Percentiles rank a stretch among this genome's conserved stretches.
Evolutionary conservation across 2,113 vertebrate genomes (phyloP).

Genomic region (Phylloscopus trochilus): DNA sequence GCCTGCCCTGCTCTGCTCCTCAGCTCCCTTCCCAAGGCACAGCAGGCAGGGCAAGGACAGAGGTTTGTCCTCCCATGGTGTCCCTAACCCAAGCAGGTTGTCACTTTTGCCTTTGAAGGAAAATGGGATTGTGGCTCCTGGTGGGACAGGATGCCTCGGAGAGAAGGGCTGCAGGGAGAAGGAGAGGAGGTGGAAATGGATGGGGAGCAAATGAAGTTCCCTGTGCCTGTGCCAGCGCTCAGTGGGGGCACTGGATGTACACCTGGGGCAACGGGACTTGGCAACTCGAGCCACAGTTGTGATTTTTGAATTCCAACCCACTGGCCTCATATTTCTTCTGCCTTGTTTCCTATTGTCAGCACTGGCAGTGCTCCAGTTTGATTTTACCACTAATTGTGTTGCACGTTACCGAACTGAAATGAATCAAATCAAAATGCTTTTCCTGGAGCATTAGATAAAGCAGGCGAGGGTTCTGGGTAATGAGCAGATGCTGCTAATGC

Average conservation of each 20-base stretch:
- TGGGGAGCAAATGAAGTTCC: slow-evolving; percentile 16
- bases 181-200: not conserved
- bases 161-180: not conserved
- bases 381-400: slow-evolving; percentile 83
- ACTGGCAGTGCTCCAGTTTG: slow-evolving; percentile 77
- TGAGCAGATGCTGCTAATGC: slow-evolving; percentile 88
- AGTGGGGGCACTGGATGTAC: slow-evolving; percentile 34
- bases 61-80: not conserved
- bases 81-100: not conserved
- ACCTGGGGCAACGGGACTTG: slow-evolving; percentile 71
- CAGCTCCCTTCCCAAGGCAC: not conserved
- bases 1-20: not conserved
- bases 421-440: slow-evolving; percentile 86
- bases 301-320: slow-evolving; percentile 80
- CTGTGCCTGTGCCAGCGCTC: not conserved
- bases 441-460: slow-evolving; percentile 84
- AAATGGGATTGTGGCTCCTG: not conserved
- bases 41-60: not conserved
- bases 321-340: slow-evolving; percentile 79
- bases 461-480: slow-evolving; percentile 81
- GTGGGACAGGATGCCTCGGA: not conserved
- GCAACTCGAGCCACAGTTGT: slow-evolving; percentile 76
- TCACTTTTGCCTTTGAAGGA: too few species aligned
- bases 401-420: slow-evolving; percentile 79
- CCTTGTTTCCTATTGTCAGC: slow-evolving; percentile 83